Base-by-base conservation (phyloP, 2,888 invertebrate species). In the Ligdia adustata region DNA sequence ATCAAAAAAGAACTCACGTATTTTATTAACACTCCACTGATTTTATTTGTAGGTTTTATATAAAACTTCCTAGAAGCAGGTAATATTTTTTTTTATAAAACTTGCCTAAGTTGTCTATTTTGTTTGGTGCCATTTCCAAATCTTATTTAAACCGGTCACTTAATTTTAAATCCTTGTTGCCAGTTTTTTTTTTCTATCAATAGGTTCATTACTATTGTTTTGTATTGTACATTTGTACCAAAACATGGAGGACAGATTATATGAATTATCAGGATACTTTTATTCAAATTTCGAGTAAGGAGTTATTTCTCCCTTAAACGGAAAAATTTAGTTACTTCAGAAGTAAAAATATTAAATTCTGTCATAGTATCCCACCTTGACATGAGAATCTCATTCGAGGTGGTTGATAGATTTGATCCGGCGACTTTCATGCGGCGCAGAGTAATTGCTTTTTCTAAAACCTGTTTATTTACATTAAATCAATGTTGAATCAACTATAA, bases 381-480 rank as follows among this genome's bases (percentile, higher is more conserved):
- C 39, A 40, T 26, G 9, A 4, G 18, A 41, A 45, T 42, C 60
- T 54, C 55, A 52, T 43, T 37, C 29, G 13, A 24, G 24, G 14
- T 12, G 6, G 24, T 31, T 35, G 40, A 35, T 41, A 35, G 40
- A 47, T 40, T 47, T 31, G 22, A 41, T 47, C 40, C 40, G 29
- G 32, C 7, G 20, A 26, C 32, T 45, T 45, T 47, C 51, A 22
- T n/a, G 44, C 26, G 24, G 26, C 28, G 37, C 27, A 18, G 26
- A 33, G 22, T 38, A 39, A 43, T 49, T 49, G 43, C 34, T 39
- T 43, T 16, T 33, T 39, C 24, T 32, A 32, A 55, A 64, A 67
- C 68, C 50, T 52, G 68, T 70, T 67, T 67, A 66, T 70, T 72
- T 64, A 64, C 64, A 64, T 58, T 60, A 60, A 52, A 45, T 47